Conservation (phyloP, 2,113 vertebrate species). For the Pangasianodon hypophthalmus region DNA sequence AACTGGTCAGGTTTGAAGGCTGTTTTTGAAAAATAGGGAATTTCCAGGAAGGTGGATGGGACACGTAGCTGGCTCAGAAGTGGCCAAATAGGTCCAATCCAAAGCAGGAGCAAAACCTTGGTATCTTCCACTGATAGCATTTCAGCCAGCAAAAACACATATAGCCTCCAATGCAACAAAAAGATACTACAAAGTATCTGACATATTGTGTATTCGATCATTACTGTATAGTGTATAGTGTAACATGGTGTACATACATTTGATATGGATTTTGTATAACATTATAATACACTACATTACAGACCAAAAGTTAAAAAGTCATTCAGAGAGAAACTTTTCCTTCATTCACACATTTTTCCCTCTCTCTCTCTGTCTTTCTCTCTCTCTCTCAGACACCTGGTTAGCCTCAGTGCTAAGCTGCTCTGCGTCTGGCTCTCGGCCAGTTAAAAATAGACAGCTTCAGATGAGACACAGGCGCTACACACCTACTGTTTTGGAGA, state of each 20-base stretch:
- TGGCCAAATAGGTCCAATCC: background rate
- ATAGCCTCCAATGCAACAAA: background rate
- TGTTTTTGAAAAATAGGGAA: too few species aligned
- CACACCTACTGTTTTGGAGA: conserved; percentile 54
- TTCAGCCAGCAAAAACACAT: background rate
- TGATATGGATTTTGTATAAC: background rate
- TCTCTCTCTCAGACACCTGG: background rate
- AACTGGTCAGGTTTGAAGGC: too few species aligned
- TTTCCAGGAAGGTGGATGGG: too few species aligned
- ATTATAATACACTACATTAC: background rate
- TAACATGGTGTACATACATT: background rate
- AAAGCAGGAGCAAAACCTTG: background rate
- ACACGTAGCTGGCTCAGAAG: too few species aligned
- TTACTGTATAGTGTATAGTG: background rate
- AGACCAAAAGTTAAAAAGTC: background rate
- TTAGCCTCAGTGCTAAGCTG: conserved; percentile 44
- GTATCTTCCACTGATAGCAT: background rate
- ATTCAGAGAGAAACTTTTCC: conserved; percentile 16
- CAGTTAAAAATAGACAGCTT: conserved; percentile 28
- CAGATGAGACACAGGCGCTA: conserved; percentile 30
- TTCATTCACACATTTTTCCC: background rate
- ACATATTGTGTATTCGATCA: background rate
- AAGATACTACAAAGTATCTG: background rate
- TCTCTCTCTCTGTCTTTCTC: conserved; percentile 6
- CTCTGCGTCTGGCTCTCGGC: conserved; percentile 35